Base-by-base conservation (phyloP, 2,888 invertebrate species). In the Cataglyphis albicans region DNA sequence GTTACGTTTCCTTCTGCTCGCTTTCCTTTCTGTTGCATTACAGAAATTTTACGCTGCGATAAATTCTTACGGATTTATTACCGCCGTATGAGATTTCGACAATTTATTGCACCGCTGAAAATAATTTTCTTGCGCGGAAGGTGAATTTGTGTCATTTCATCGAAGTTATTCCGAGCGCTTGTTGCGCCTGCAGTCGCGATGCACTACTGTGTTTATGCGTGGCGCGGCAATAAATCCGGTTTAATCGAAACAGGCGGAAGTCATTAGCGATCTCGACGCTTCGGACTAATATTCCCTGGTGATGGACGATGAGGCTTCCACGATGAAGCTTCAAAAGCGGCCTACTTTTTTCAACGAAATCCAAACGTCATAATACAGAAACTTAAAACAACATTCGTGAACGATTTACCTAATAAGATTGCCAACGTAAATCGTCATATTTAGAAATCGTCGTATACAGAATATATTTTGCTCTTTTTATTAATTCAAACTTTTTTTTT, bases 201-300 rank as follows among this genome's bases (percentile, higher is more conserved):
- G 74, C 75, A 61, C 82, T 65, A 21, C 59, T 57, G 75, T 88
- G 87, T 89, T 89, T 89, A 89, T 78, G 72, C 78, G 68, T 73
- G 15, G 15, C 12, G 67, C 38, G 57, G 80, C 59, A 65, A 81
- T 86, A 87, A 89, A 89, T 63, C 82, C 35, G 32, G 61, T 35
- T 35, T 70, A 67, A 74, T 67, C 61, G 85, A 83, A 76, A 89
- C 89, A 89, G 83, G 75, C 84, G 82, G 88, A 67, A 89, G 32
- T 89, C 86, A 89, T 89, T 84, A 89, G 67, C 29, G 44, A 67
- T 63, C 38, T 44, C 29, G 68, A 67, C 52, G 59, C 52, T 63
- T 64, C 41, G 61, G 15, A 29, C 25, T 59, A 52, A 64, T 74
- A 25, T 52, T 32, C 63, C 38, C 73, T 63, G 61, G 38, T 41